Evolutionary conservation across 2,113 vertebrate genomes (phyloP), one percentile per base, ranked within the genome.

Genomic region (Dascyllus trimaculatus): DNA sequence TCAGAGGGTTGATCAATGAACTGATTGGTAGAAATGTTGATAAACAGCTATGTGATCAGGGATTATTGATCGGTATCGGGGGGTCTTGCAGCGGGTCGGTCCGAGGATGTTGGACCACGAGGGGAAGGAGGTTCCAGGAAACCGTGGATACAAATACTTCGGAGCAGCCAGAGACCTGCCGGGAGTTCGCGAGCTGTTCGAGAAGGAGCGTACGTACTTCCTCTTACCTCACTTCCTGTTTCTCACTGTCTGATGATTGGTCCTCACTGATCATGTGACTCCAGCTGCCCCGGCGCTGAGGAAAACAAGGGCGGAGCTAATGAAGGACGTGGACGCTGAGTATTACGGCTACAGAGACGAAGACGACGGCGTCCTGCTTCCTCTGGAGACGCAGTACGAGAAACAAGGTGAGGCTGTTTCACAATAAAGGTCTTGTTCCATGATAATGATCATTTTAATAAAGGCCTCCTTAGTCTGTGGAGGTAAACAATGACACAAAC

Each of bases 131-230:
- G 98, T 99, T 56, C 98, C 98, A 11, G 98, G 98, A 80, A 99
- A 99, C 89, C 94, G 98, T 57, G 98, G 98, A 13, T 99, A 99
- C 84, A 99, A 99, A 75, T 99, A 99, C 75, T 99, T 99, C 7
- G 98, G 98, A 65, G 98, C 98, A 1, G 98, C 98, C 2, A 97
- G 98, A 91, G 98, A 99, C 73, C 88, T 99, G 5, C 98, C 97
- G 0, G 98, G 98, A 38, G 98, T 99, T 38, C 85, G 98, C 68
- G 98, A 99, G 66, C 95, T 99, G 24, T 99, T 99, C 76, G 98
- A 99, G 83, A 97, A 96, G 90, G 98, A 99, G 35, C 98, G 98
- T 99, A 93, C 87, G 98, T 93, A 74, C 4, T 13, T 1, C 19
- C 1, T 53, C 11, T 63, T 45, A 7, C 15, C 1, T 24, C 3